These are phyloP conservation scores for Lagorchestes hirsutus DNA, from an alignment of 2,797 vertebrate species.

Conservation along the genomic window DNA sequence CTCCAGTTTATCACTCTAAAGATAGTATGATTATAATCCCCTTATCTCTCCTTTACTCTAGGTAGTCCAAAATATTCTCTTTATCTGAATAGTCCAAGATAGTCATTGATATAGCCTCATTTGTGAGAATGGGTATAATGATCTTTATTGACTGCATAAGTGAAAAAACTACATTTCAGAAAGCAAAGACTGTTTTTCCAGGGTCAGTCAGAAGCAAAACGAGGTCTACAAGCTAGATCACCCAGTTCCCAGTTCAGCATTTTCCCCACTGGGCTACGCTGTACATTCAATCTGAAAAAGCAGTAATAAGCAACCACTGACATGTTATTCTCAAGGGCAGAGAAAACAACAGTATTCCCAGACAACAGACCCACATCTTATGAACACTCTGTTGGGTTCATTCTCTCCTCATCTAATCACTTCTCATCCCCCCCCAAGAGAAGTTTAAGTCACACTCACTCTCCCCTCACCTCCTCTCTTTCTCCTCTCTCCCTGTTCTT, in stretches of 20 bases:
- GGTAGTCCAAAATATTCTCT: background rate
- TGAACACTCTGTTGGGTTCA: background rate
- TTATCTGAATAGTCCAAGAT: background rate
- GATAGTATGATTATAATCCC: background rate
- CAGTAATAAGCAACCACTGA: background rate
- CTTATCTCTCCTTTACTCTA: constrained; percentile 7
- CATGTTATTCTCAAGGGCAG: constrained; percentile 4
- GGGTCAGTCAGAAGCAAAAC: constrained; percentile 16
- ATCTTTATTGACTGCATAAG: constrained; percentile 3
- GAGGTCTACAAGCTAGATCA: background rate
- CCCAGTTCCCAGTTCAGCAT: background rate
- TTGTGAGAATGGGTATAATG: background rate
- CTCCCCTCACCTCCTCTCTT: background rate
- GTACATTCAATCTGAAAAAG: constrained; percentile 17
- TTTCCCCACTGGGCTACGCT: background rate
- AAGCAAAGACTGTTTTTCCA: constrained; percentile 7
- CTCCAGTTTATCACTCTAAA: background rate
- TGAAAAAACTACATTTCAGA: constrained; percentile 32
- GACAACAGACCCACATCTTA: background rate
- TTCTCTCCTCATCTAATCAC: background rate
- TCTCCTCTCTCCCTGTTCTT: background rate
- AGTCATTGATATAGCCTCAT: background rate
- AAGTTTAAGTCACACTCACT: background rate
- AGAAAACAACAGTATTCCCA: background rate
- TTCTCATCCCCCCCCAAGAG: background rate